Evolutionary conservation across 2,113 vertebrate genomes (phyloP), one percentile per base, ranked within the genome.

Genomic region (Cyprinodon tularosa): DNA sequence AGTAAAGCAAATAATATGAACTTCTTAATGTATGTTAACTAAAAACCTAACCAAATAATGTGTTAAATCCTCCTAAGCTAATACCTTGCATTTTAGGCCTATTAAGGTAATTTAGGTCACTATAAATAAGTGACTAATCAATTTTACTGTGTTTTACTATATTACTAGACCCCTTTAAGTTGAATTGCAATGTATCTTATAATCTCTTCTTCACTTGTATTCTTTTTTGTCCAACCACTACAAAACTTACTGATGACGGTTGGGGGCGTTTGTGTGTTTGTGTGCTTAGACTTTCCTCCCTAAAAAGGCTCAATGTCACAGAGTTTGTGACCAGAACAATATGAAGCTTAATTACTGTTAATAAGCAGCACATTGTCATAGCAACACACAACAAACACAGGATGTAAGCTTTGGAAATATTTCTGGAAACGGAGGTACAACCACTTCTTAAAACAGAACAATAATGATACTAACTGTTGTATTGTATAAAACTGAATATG

Each of bases 341-440:
- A 89, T 86, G 76, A 90, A 80, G 80, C 80, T 80, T 72, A 76
- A 66, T 79, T 80, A 72, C 81, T 90, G 77, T 80, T 89, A 86
- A 86, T 84, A 61, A 86, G 81, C 73, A 86, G 79, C 73, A 72
- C 61, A 74, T 90, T 17, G 3, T 66, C 42, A 85, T 83, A 68
- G 85, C 40, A 85, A 86, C 80, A n/a, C 53, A 42, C 17, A 4
- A 20, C 9, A 9, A n/a, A 36, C 17, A 47, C 62, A 64, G 66
- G 37, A 72, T 42, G 37, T 17, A 22, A 4, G 9, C 77, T 50
- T 1, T 20, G 39, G 36, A 78, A 47, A 62, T 53, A 72, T 3
- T 29, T 66, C 37, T 67, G 3, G 10, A 57, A 13, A 17, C 44
- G 62, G 36, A 15, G 20, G 36, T 22, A 53, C 7, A 20, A 48